phyloP scores from a whole-genome alignment of 1,140 invertebrate species.

The Proctacanthus coquilletti region DNA sequence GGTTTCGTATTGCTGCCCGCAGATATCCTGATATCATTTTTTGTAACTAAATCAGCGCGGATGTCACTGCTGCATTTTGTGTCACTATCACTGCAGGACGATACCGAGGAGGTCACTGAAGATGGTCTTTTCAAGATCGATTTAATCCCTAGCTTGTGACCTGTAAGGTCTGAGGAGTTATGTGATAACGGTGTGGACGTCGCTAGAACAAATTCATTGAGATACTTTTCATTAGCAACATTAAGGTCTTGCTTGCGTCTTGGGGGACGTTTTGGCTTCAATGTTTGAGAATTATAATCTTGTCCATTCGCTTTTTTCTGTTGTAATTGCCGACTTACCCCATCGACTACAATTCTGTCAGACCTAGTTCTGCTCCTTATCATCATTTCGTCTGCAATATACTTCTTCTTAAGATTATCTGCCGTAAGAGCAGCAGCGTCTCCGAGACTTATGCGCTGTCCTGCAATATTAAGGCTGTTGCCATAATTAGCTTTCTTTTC shows the following conservation, averaged over 20 bases:
- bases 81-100: slow-evolving; percentile 21
- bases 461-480: slow-evolving; percentile 27
- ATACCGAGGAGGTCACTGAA: slow-evolving; percentile 5
- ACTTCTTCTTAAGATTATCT: too few relatives aligned
- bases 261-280: neutral
- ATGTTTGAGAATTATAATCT: too few relatives aligned
- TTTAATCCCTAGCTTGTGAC: slow-evolving; percentile 32
- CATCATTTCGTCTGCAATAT: too few relatives aligned
- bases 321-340: too few relatives aligned
- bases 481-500: neutral
- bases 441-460: slow-evolving; percentile 38
- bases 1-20: too few relatives aligned
- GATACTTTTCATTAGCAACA: neutral
- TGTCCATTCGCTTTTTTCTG: too few relatives aligned
- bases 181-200: neutral
- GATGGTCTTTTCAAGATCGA: slow-evolving; percentile 52
- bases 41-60: too few relatives aligned
- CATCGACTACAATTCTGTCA: too few relatives aligned
- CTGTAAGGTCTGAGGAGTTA: neutral
- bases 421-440: slow-evolving; percentile 22
- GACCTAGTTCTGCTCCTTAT: too few relatives aligned
- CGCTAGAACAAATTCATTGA: too few relatives aligned
- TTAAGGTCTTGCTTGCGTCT: neutral
- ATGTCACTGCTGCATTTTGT: too few relatives aligned
- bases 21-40: too few relatives aligned